These are phyloP conservation scores for Meiosimyza platycephala DNA, from an alignment of 2,888 invertebrate species.

Conservation along the genomic window DNA sequence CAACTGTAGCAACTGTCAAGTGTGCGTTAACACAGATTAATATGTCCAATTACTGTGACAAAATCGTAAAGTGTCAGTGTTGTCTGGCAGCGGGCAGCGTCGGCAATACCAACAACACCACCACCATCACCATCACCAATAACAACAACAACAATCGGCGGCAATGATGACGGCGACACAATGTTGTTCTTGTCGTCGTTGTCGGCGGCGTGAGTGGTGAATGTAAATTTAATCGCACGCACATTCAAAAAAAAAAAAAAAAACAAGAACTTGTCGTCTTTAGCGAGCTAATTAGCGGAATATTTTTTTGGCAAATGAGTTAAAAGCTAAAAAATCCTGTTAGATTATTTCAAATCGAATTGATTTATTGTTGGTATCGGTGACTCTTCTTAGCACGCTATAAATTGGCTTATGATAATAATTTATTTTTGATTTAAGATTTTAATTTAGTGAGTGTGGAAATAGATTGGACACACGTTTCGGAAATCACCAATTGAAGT, in stretches of 20 bases:
- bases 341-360: background rate
- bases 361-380: too few relatives aligned
- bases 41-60: conserved; percentile 67
- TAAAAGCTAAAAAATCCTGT: conserved; percentile 3
- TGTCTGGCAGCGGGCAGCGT: conserved; percentile 29
- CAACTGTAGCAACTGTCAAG: conserved; percentile 38
- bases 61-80: conserved; percentile 64
- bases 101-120: background rate
- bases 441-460: too few relatives aligned
- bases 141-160: conserved; percentile 41
- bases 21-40: conserved; percentile 62
- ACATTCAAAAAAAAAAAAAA: background rate
- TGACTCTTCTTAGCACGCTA: too few relatives aligned
- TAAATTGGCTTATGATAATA: too few relatives aligned
- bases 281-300: conserved; percentile 23
- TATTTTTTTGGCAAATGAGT: background rate
- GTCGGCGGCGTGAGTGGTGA: conserved; percentile 40
- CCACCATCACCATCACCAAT: background rate
- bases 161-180: conserved; percentile 47
- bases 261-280: conserved; percentile 12
- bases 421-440: too few relatives aligned
- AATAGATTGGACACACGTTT: too few relatives aligned
- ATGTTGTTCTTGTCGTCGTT: conserved; percentile 47
- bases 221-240: conserved; percentile 25
- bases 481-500: too few relatives aligned